phyloP scores from a whole-genome alignment of 2,797 vertebrate genomes.

The Dallia pectoralis region DNA sequence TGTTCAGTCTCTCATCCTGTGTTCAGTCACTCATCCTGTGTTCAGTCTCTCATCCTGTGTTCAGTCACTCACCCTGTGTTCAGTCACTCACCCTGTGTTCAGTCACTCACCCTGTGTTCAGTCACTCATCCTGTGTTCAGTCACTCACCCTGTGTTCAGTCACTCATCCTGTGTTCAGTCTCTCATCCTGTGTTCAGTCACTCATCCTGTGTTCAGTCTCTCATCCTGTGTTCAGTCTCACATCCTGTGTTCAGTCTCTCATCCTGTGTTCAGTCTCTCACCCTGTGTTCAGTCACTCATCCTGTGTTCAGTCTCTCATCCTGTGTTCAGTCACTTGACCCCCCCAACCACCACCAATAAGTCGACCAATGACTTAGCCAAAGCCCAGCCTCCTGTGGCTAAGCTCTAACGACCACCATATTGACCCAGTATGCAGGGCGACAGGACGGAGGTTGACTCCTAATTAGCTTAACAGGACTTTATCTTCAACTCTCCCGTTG shows the following conservation, averaged over 20 bases:
- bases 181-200: conserved; percentile 10
- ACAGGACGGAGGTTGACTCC: background rate
- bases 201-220: conserved; percentile 2
- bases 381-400: conserved; percentile 31
- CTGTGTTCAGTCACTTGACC: no score
- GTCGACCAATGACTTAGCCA: conserved; percentile 29
- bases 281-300: no score
- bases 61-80: conserved; percentile 7
- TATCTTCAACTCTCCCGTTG: background rate
- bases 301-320: conserved; percentile 2
- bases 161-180: conserved; percentile 3
- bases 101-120: conserved; percentile 11
- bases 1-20: conserved; percentile 8
- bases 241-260: conserved; percentile 3
- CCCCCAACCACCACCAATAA: conserved; percentile 7
- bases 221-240: conserved; percentile 12
- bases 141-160: conserved; percentile 8
- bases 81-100: conserved; percentile 1
- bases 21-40: conserved; percentile 8
- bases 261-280: conserved; percentile 12
- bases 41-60: conserved; percentile 7
- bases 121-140: conserved; percentile 6
- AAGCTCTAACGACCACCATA: conserved; percentile 29
- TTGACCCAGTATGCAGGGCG: conserved; percentile 50
- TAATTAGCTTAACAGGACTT: conserved; percentile 1